A percentile compares a stretch with the other conserved stretches of the same genome.
Conservation (phyloP, 2,888 invertebrate species). For the Elegia similella region DNA sequence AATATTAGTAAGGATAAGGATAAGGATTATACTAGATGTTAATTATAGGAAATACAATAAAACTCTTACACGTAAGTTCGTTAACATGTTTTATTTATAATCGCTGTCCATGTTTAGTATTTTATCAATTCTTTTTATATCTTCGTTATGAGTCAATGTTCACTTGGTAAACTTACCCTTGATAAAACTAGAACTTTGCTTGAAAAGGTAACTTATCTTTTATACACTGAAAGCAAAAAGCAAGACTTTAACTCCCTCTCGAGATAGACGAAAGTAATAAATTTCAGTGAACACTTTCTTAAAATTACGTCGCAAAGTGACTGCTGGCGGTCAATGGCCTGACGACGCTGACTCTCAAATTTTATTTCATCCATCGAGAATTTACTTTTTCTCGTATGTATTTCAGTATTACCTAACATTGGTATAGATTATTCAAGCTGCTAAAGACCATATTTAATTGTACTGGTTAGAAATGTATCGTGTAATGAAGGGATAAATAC, state of each 20-base stretch:
- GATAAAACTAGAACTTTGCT: constrained; percentile 11
- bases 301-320: constrained; percentile 56
- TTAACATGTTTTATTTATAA: too few species aligned
- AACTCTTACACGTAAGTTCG: too few species aligned
- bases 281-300: constrained; percentile 38
- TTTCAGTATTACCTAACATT: not conserved
- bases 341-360: constrained; percentile 19
- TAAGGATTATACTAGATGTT: too few species aligned
- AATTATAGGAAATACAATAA: too few species aligned
- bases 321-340: constrained; percentile 57
- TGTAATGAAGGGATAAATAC: too few species aligned
- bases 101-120: too few species aligned
- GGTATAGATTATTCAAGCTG: not conserved
- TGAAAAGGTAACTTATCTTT: constrained; percentile 1
- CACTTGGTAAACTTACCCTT: not conserved
- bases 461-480: too few species aligned
- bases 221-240: constrained; percentile 5
- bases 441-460: too few species aligned
- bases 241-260: not conserved
- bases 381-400: not conserved
- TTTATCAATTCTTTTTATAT: too few species aligned
- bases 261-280: constrained; percentile 27
- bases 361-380: not conserved
- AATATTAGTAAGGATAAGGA: too few species aligned
- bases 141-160: not conserved